Conservation (phyloP, 1,140 invertebrate species). For the Trachelipus rathkii region DNA sequence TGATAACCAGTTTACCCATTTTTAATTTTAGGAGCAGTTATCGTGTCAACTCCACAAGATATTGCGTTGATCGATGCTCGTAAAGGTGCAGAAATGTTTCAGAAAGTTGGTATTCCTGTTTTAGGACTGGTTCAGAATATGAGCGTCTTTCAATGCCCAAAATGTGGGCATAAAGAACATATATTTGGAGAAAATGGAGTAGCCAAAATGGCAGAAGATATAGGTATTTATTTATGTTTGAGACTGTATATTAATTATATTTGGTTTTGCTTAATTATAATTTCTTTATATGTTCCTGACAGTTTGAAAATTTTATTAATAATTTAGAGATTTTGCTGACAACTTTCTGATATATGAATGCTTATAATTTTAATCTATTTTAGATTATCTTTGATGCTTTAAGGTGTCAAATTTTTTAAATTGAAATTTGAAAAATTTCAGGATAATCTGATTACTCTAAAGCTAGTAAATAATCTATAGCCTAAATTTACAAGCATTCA, state of each 20-base stretch:
- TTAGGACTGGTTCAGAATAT: slow-evolving; percentile 83
- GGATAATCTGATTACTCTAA: no score
- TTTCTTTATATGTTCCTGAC: neutral
- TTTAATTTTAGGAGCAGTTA: slow-evolving; percentile 64
- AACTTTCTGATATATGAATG: neutral
- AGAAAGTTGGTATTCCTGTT: slow-evolving; percentile 64
- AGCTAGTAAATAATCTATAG: no score
- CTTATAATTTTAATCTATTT: neutral
- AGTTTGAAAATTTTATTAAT: neutral
- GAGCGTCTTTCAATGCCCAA: slow-evolving; percentile 54
- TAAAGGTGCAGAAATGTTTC: slow-evolving; percentile 73
- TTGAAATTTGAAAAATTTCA: neutral
- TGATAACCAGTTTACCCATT: no score
- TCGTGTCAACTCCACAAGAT: slow-evolving; percentile 81
- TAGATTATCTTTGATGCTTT: neutral
- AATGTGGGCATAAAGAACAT: slow-evolving; percentile 48
- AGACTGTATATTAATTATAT: neutral
- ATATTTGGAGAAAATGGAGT: slow-evolving; percentile 49
- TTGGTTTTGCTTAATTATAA: neutral
- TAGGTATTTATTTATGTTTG: slow-evolving; percentile 25
- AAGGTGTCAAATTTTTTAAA: neutral
- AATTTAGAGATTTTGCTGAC: neutral
- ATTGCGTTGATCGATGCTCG: slow-evolving; percentile 74
- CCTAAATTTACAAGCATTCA: neutral
- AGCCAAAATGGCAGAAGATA: slow-evolving; percentile 42